Evolutionary conservation across 2,113 vertebrate genomes (phyloP).

Genomic region (Tachycineta bicolor): DNA sequence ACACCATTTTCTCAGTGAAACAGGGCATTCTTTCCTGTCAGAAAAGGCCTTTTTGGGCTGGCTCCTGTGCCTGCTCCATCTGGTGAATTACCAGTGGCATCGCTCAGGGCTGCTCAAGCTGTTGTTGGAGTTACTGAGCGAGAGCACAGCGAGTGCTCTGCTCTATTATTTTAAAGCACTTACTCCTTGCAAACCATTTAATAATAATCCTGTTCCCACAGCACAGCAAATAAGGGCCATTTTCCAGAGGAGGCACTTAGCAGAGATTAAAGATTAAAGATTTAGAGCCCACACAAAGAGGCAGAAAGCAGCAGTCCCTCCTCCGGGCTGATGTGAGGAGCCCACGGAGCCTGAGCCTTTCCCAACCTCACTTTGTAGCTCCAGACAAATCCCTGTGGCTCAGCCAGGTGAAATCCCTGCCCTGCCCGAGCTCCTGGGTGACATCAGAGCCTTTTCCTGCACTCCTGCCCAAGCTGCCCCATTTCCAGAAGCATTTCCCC

Average conservation of each 20-base stretch:
- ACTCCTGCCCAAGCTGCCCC: background rate
- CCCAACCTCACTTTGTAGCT: rapidly evolving
- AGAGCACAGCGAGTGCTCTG: background rate
- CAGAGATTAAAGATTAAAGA: background rate
- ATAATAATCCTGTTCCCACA: background rate
- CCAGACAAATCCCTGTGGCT: background rate
- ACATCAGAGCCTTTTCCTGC: background rate
- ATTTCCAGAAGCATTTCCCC: background rate
- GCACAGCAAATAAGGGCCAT: background rate
- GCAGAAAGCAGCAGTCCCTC: background rate
- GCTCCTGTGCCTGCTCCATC: rapidly evolving
- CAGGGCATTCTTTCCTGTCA: background rate
- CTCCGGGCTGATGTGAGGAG: background rate
- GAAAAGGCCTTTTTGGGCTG: background rate
- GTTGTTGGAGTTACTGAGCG: background rate
- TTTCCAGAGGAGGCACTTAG: background rate
- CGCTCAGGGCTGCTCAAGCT: background rate
- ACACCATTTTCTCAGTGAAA: background rate
- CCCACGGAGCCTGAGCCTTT: rapidly evolving
- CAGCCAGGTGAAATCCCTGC: background rate
- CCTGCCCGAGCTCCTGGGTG: background rate
- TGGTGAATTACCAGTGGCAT: background rate
- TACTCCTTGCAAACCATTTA: background rate
- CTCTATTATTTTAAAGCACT: background rate
- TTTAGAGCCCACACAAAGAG: background rate